These are phyloP conservation scores for Chloroclysta siterata DNA, from an alignment of 2,888 invertebrate species.

Conservation along the genomic window DNA sequence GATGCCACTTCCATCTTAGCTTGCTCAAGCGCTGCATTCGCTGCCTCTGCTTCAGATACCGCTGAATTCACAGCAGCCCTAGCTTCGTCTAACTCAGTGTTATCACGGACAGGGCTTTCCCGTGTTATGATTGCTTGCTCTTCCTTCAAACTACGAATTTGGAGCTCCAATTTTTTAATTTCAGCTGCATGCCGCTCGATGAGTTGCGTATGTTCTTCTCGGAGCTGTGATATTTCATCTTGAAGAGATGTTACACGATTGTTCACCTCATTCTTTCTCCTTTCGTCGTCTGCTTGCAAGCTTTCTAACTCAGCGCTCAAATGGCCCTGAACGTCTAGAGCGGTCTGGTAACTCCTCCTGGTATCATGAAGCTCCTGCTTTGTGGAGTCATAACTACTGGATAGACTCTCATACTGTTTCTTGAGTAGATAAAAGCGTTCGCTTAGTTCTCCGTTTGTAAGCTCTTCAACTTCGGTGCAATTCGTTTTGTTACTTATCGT, in stretches of 20 bases:
- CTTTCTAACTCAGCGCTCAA: constrained; percentile 73
- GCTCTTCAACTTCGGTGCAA: constrained; percentile 67
- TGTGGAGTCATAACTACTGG: constrained; percentile 65
- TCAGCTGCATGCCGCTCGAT: constrained; percentile 64
- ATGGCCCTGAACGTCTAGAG: constrained; percentile 76
- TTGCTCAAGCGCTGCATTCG: constrained; percentile 65
- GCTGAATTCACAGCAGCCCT: constrained; percentile 58
- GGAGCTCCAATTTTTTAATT: constrained; percentile 62
- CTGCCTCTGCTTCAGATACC: constrained; percentile 59
- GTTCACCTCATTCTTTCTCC: constrained; percentile 59
- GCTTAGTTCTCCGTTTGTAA: constrained; percentile 70
- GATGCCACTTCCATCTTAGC: constrained; percentile 60
- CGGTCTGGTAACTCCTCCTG: constrained; percentile 72
- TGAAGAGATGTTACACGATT: constrained; percentile 64
- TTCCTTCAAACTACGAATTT: constrained; percentile 68
- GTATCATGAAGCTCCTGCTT: constrained; percentile 79
- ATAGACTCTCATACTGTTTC: constrained; percentile 71
- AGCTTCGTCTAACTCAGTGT: constrained; percentile 69
- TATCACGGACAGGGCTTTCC: constrained; percentile 66
- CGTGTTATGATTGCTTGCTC: constrained; percentile 59
- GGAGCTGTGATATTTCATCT: constrained; percentile 69
- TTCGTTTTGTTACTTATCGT: constrained; percentile 75
- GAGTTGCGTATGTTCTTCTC: constrained; percentile 64
- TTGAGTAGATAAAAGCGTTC: constrained; percentile 73
- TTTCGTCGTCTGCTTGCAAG: constrained; percentile 68